phyloP scores from a whole-genome alignment of 2,888 invertebrate species.

The Eremobia ochroleuca region DNA sequence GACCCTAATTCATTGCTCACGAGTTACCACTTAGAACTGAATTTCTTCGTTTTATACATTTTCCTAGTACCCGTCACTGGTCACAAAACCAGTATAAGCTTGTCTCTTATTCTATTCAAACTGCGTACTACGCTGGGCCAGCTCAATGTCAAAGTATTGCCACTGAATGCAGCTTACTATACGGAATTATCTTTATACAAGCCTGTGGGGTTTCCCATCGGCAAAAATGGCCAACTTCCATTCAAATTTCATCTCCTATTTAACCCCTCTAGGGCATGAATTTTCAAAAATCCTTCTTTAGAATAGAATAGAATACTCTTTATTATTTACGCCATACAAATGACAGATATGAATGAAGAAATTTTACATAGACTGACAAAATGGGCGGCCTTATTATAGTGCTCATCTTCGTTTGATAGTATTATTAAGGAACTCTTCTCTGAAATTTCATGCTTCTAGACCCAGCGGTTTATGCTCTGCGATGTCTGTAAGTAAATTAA shows the following conservation, averaged over 20 bases:
- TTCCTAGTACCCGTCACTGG: not conserved
- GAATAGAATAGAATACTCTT: no score
- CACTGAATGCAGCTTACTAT: not conserved
- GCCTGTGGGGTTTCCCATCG: no score
- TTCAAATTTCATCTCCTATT: no score
- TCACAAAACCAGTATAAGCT: not conserved
- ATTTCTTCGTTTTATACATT: not conserved
- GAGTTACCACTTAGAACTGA: not conserved
- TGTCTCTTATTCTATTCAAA: not conserved
- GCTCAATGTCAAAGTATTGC: not conserved
- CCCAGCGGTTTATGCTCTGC: not conserved
- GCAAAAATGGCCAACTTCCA: no score
- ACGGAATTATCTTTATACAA: not conserved
- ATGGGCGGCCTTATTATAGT: no score
- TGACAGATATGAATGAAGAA: not conserved
- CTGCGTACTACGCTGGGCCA: not conserved
- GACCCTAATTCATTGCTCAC: no score
- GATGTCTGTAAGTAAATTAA: not conserved
- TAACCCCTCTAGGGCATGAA: no score
- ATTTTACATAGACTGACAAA: not conserved
- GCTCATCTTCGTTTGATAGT: no score
- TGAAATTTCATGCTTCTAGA: not conserved
- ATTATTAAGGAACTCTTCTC: not conserved
- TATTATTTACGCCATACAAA: not conserved
- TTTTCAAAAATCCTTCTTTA: no score